phyloP scores from a whole-genome alignment of 2,113 vertebrate species.

The Larimichthys polyactis region DNA sequence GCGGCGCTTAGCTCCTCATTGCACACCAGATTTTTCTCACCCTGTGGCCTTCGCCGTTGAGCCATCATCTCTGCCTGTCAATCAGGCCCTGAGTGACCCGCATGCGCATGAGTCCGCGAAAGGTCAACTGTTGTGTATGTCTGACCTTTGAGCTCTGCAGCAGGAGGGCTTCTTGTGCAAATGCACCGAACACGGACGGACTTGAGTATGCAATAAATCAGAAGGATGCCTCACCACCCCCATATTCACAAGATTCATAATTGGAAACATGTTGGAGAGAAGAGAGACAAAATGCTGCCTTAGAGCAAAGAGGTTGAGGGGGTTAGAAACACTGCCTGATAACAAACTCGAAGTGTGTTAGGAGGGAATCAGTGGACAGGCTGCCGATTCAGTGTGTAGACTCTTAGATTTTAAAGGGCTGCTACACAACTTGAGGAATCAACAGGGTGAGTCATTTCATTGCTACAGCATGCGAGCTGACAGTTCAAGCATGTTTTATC shows the following conservation, averaged over 20 bases:
- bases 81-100: slow-evolving; percentile 50
- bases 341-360: slow-evolving; percentile 32
- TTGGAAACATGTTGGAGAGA: slow-evolving; percentile 90
- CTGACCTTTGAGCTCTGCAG: slow-evolving; percentile 90
- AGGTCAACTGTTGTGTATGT: slow-evolving; percentile 86
- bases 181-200: slow-evolving; percentile 88
- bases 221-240: slow-evolving; percentile 55
- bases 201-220: slow-evolving; percentile 91
- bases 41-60: slow-evolving; percentile 43
- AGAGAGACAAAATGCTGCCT: slow-evolving; percentile 54
- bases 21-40: slow-evolving; percentile 43
- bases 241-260: slow-evolving; percentile 87
- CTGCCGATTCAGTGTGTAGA: slow-evolving; percentile 33
- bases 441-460: slow-evolving; percentile 34
- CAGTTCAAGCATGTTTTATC: slow-evolving; percentile 50
- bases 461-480: slow-evolving; percentile 36
- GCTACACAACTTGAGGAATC: slow-evolving; percentile 20
- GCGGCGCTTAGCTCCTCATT: slow-evolving; percentile 43
- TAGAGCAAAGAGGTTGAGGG: slow-evolving; percentile 41
- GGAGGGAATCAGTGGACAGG: slow-evolving; percentile 34
- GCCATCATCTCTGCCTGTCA: slow-evolving; percentile 65
- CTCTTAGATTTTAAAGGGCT: slow-evolving; percentile 36
- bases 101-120: slow-evolving; percentile 57
- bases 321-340: slow-evolving; percentile 64
- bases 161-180: slow-evolving; percentile 89